Conservation (phyloP, 2,797 vertebrate genomes). For the Lepidocolaptes lacrymiger region DNA sequence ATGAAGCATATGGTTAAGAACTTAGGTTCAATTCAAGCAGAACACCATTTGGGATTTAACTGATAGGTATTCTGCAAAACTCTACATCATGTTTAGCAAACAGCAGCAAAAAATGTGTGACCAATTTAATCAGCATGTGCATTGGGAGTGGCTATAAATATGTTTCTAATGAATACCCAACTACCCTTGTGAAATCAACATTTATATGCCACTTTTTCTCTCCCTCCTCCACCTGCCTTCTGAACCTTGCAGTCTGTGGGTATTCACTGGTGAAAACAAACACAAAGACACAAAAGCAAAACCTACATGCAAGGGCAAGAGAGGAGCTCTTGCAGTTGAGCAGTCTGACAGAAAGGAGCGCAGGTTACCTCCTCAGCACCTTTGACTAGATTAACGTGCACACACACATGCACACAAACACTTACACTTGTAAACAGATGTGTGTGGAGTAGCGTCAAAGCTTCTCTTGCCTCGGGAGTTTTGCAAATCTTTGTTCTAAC, state of each 20-base stretch:
- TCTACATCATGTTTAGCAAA: constrained; percentile 63
- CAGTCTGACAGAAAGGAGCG: background rate
- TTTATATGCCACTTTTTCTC: background rate
- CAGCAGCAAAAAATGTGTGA: constrained; percentile 68
- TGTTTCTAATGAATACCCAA: constrained; percentile 66
- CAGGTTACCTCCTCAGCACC: background rate
- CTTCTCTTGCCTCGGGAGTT: background rate
- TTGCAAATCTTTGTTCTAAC: background rate
- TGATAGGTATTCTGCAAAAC: constrained; percentile 54
- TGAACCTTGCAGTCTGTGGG: background rate
- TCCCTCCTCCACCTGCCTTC: background rate
- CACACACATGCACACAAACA: background rate
- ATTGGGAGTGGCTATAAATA: constrained; percentile 67
- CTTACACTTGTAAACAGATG: background rate
- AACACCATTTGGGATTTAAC: constrained; percentile 65
- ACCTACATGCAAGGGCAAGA: background rate
- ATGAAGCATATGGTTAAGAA: constrained; percentile 59
- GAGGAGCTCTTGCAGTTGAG: background rate
- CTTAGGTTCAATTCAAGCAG: constrained; percentile 56
- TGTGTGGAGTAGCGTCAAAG: background rate
- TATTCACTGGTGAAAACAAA: background rate
- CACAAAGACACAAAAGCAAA: background rate
- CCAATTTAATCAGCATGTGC: constrained; percentile 62
- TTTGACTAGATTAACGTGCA: background rate
- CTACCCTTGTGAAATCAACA: constrained; percentile 62